phyloP scores from a whole-genome alignment of 2,888 invertebrate species.

The Lithophane leautieri region DNA sequence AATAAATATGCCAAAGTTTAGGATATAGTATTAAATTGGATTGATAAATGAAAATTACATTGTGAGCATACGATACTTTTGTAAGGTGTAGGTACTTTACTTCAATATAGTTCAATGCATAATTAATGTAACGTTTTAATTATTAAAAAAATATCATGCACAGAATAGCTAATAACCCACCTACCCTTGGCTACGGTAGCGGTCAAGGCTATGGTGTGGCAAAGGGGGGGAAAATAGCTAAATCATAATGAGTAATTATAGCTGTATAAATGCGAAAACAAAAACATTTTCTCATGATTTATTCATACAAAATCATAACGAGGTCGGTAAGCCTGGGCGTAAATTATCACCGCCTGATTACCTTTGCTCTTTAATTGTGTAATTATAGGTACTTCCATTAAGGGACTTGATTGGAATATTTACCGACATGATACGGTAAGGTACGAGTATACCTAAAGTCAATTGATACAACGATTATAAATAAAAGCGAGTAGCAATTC shows the following conservation, averaged over 20 bases:
- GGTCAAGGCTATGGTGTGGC: too few relatives aligned
- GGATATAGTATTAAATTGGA: background rate
- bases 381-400: background rate
- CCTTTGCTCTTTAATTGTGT: conserved; percentile 11
- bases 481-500: background rate
- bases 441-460: background rate
- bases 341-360: conserved; percentile 20
- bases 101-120: too few relatives aligned
- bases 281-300: conserved; percentile 21
- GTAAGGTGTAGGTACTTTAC: background rate
- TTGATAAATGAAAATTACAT: conserved; percentile 1
- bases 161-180: too few relatives aligned
- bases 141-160: background rate
- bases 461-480: background rate
- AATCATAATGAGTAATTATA: conserved; percentile 2
- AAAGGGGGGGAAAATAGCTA: too few relatives aligned
- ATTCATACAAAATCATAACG: conserved; percentile 16
- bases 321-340: background rate
- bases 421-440: background rate
- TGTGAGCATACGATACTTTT: background rate
- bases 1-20: conserved; percentile 5
- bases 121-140: background rate
- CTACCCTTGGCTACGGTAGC: too few relatives aligned
- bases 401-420: background rate
- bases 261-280: background rate